Percentiles rank a stretch among this genome's conserved stretches.
These are phyloP conservation scores for Panthera uncia DNA, from an alignment of 2,113 vertebrate species.

Conservation along the genomic window DNA sequence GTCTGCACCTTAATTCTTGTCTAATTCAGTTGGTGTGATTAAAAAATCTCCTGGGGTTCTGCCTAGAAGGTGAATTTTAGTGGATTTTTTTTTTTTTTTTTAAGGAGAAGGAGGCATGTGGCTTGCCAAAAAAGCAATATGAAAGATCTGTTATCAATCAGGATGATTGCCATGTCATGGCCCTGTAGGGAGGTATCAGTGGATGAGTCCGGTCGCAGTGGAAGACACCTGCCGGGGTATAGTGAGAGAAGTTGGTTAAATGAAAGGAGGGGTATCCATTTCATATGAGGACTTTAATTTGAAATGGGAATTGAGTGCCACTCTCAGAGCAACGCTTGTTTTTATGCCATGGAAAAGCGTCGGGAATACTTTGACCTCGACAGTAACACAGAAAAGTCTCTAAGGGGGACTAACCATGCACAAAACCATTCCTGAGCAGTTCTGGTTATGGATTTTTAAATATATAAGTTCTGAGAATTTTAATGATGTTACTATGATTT, in stretches of 20 bases:
- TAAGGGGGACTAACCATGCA: not conserved
- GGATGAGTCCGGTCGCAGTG: not conserved
- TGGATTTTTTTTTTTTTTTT: not conserved
- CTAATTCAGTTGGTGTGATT: conserved; percentile 5
- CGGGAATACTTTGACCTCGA: not conserved
- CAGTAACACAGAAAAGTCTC: not conserved
- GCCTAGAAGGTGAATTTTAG: not conserved
- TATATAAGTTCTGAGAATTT: not conserved
- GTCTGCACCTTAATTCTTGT: not conserved
- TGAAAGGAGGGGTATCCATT: not conserved
- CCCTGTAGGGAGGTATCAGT: not conserved
- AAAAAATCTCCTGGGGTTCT: not conserved
- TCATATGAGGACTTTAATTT: conserved; percentile 19
- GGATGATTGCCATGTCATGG: not conserved
- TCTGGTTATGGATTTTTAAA: not conserved
- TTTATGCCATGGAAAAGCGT: not conserved
- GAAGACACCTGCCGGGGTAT: not conserved
- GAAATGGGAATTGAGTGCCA: conserved; percentile 28
- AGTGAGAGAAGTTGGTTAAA: not conserved
- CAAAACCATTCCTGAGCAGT: not conserved
- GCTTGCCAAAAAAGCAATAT: not conserved
- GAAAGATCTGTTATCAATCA: not conserved
- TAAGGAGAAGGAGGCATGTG: not conserved
- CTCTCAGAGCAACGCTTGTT: not conserved
- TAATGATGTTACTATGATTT: not conserved